Conservation (phyloP, 2,888 invertebrate species). For the Carabus problematicus region DNA sequence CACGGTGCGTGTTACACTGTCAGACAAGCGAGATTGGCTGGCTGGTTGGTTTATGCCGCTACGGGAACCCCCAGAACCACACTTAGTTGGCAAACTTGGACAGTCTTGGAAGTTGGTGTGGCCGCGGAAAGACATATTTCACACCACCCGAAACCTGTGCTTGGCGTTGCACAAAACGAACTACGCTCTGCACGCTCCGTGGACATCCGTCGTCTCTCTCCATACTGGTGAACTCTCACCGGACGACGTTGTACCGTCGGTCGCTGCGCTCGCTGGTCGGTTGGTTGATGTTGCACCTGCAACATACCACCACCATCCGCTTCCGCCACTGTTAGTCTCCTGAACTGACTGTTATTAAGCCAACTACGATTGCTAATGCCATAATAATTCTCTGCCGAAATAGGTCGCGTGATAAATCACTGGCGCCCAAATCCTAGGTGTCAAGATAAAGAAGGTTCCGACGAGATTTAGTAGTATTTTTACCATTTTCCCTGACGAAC, state of each 20-base stretch:
- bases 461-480: conserved; percentile 42
- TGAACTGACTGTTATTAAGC: conserved; percentile 30
- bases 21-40: conserved; percentile 2
- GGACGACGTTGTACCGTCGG: conserved; percentile 9
- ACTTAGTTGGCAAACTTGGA: conserved; percentile 53
- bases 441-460: conserved; percentile 43
- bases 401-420: conserved; percentile 44
- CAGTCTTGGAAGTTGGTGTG: conserved; percentile 54
- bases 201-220: conserved; percentile 22
- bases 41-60: conserved; percentile 49
- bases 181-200: conserved; percentile 49
- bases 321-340: too few relatives aligned
- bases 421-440: conserved; percentile 42
- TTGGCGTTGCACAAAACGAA: conserved; percentile 48
- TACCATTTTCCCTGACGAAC: conserved; percentile 33
- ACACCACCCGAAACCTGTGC: conserved; percentile 50
- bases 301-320: neutral
- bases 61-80: conserved; percentile 43
- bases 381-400: conserved; percentile 43
- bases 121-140: conserved; percentile 57
- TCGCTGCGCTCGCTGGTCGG: neutral
- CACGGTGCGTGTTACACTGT: too few relatives aligned
- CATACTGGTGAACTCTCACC: conserved; percentile 38
- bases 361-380: conserved; percentile 42
- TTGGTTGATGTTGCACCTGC: neutral